phyloP scores from a whole-genome alignment of 2,888 invertebrate species.

The Callinectes sapidus region DNA sequence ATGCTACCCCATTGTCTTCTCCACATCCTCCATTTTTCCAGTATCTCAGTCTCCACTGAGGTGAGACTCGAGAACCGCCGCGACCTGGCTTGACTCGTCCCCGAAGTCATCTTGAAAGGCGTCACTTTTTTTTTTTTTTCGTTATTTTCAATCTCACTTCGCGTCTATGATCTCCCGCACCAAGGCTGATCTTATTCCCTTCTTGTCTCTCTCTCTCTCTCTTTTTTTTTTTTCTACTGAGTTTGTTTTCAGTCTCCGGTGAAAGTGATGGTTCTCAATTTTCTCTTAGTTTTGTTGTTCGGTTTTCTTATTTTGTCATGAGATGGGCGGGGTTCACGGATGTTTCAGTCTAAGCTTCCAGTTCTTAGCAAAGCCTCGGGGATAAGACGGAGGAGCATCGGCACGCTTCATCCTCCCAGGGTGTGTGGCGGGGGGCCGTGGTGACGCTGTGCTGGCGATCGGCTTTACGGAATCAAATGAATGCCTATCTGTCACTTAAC shows the following conservation, averaged over 20 bases:
- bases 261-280: not conserved
- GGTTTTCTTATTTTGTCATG: not conserved
- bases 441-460: not conserved
- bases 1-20: not conserved
- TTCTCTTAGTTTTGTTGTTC: not conserved
- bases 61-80: not conserved
- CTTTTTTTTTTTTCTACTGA: too few species aligned
- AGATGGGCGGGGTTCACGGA: not conserved
- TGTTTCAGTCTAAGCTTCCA: not conserved
- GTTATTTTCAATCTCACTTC: not conserved
- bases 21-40: not conserved
- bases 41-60: not conserved
- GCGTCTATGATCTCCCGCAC: not conserved
- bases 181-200: not conserved
- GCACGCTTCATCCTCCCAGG: slow-evolving; percentile 6
- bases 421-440: not conserved
- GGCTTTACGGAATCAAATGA: not conserved
- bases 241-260: not conserved
- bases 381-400: not conserved
- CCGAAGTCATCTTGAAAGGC: not conserved
- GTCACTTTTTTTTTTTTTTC: not conserved
- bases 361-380: not conserved
- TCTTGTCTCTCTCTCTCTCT: too few species aligned
- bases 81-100: not conserved
- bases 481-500: not conserved